A percentile compares a stretch with the other conserved stretches of the same genome.
These are phyloP conservation scores for Brenthis daphne DNA, from an alignment of 2,888 invertebrate genomes.

Conservation along the genomic window DNA sequence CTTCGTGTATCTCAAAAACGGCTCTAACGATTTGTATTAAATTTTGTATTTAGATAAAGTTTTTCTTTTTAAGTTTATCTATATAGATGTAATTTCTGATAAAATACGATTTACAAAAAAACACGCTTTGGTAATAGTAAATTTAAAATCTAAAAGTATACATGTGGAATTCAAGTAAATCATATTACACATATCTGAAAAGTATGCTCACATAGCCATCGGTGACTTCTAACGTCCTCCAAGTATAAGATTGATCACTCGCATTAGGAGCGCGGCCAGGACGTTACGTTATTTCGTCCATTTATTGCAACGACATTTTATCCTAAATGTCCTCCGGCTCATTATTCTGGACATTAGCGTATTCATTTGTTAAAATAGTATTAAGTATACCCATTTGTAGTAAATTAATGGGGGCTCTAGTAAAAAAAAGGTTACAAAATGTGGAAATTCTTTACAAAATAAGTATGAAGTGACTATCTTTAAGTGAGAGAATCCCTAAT, in stretches of 20 bases:
- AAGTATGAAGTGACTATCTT: no score
- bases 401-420: no score
- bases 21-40: no score
- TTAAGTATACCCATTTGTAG: no score
- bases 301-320: conserved; percentile 22
- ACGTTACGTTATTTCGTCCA: conserved; percentile 21
- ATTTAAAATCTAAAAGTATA: not conserved
- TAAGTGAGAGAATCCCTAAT: no score
- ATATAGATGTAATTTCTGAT: no score
- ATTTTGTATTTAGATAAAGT: no score
- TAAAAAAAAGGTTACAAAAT: no score
- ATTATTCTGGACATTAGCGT: not conserved
- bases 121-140: not conserved
- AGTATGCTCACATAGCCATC: conserved; percentile 1
- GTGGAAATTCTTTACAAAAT: no score
- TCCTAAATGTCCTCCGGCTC: not conserved
- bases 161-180: not conserved
- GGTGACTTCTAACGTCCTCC: conserved; percentile 15
- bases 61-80: no score
- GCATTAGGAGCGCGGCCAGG: conserved; percentile 33
- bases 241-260: conserved; percentile 34
- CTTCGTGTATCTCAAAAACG: no score
- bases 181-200: not conserved
- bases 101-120: not conserved
- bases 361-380: no score